phyloP scores from a whole-genome alignment of 2,113 vertebrate species.

The Pachycephala philippinensis region DNA sequence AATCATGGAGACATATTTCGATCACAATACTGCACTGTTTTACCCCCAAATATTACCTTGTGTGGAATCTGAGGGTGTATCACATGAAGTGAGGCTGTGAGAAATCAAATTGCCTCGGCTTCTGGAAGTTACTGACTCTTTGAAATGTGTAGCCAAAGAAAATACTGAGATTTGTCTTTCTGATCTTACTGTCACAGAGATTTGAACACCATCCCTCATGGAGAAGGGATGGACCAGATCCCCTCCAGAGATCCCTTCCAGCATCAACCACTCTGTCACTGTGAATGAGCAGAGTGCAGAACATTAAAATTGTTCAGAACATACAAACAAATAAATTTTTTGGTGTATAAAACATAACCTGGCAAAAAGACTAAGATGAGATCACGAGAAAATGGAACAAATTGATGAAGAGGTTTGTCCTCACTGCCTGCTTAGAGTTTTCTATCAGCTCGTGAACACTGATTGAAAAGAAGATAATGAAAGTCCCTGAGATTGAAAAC shows the following conservation, averaged over 20 bases:
- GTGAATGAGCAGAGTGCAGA: not conserved
- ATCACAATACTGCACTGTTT: not conserved
- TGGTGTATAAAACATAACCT: not conserved
- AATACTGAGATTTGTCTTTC: not conserved
- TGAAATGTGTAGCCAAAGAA: not conserved
- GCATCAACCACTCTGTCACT: not conserved
- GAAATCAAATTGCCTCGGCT: not conserved
- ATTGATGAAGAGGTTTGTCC: not conserved
- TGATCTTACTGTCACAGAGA: not conserved
- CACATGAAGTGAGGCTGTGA: not conserved
- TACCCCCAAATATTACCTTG: not conserved
- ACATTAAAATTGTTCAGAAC: not conserved
- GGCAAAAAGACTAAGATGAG: not conserved
- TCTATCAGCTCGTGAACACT: not conserved
- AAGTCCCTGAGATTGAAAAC: not conserved
- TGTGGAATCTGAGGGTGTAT: not conserved
- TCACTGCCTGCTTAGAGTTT: not conserved
- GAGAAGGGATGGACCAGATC: not conserved
- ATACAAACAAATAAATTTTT: not conserved
- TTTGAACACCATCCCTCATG: not conserved
- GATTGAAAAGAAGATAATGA: not conserved
- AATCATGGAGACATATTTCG: not conserved
- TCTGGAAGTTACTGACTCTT: not conserved
- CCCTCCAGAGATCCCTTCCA: not conserved
- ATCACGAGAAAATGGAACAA: not conserved